Base-by-base conservation (phyloP, 2,888 invertebrate species). In the Thalpophila matura region DNA sequence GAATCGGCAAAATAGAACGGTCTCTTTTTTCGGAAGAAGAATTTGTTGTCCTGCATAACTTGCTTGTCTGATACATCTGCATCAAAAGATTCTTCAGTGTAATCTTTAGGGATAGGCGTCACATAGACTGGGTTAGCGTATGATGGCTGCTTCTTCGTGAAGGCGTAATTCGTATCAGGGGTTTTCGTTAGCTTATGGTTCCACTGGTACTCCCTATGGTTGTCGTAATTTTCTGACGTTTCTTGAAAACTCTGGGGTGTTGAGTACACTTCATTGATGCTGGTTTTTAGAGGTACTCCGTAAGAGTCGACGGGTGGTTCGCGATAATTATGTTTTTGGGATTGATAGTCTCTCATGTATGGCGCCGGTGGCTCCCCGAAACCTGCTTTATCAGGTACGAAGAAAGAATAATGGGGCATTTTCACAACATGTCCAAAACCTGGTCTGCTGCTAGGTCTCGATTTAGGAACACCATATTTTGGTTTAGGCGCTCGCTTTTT, bases 331-430 rank as follows among this genome's bases (percentile, higher is more conserved):
- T 76, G 71, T 47, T 83, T 83, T 18, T 74, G 58, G 6, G 75
- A 60, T 35, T 78, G 77, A n/a, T 81, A 82, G 9, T 85, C 81
- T 22, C 61, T 49, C 0, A 74, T 43, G 2, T 74, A 79, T 3
- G 83, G 26, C 0, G 49, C 18, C 2, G 93, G 93, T 4, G 94
- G 93, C 65, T 94, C 94, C 1, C 86, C 94, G 63, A 93, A 94
- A 7, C 89, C 85, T 7, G 74, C 63, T 2, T 87, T 85, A 53
- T 86, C 86, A 42, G 79, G 69, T n/a, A 74, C 66, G n/a, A 77
- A 74, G 29, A 74, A 68, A 0, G 74, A 46, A 6, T 79, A 77
- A 37, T 77, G 68, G 0, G 77, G 74, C 7, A 72, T 67, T 56
- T 84, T 86, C 24, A 88, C 84, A n/a, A 85, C 75, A 12, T 82